phyloP scores from a whole-genome alignment of 2,113 vertebrate genomes.

The Sinocyclocheilus rhinocerous region DNA sequence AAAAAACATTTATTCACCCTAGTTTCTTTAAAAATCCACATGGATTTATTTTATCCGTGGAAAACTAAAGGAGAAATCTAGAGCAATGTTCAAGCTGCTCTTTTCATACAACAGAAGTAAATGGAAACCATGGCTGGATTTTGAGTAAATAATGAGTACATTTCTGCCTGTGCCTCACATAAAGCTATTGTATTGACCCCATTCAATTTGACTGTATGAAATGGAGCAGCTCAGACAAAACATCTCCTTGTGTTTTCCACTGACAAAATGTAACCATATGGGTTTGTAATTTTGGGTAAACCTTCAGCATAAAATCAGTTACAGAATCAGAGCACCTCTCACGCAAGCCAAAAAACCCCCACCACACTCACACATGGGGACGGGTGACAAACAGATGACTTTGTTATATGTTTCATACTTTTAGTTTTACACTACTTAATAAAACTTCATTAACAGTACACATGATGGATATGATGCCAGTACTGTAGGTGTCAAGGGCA shows the following conservation, averaged over 20 bases:
- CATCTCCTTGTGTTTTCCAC: conserved; percentile 5
- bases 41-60: background rate
- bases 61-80: conserved; percentile 7
- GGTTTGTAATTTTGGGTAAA: background rate
- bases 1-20: background rate
- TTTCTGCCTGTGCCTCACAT: background rate
- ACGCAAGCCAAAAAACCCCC: background rate
- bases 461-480: background rate
- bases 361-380: conserved; percentile 18
- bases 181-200: background rate
- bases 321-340: conserved; percentile 24
- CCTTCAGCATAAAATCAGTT: background rate
- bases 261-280: background rate
- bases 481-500: conserved; percentile 1
- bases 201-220: background rate
- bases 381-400: conserved; percentile 25
- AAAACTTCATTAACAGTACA: background rate
- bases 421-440: conserved; percentile 13
- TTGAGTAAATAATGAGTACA: background rate
- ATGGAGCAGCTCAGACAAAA: background rate
- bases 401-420: background rate
- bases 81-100: background rate
- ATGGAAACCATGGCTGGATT: background rate
- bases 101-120: background rate
- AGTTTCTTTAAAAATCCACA: conserved; percentile 5